Evolutionary conservation across 64 coral and sea anemone genomes (phyloP), one percentile per base, ranked within the genome.

Genomic region (Dendrophyllia cribrosa): DNA sequence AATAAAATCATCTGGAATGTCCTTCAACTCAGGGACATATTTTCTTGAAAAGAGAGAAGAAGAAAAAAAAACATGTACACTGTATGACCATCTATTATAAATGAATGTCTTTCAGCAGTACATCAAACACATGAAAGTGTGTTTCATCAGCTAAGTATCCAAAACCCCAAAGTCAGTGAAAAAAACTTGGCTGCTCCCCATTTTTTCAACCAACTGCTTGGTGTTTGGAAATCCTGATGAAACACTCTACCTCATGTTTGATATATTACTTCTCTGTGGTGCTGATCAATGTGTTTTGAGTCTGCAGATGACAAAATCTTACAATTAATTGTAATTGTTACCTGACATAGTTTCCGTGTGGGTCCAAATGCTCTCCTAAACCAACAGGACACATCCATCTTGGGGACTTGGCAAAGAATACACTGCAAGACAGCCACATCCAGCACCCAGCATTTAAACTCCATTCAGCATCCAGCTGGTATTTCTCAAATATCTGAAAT

Each of bases 341-440:
- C 93, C 93, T 91, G 22, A 95, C 82, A 72, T 79, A 95, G 9
- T 65, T 85, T 50, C 88, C 93, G 14, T 78, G 69, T 25, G 88
- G 87, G 24, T 90, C 87, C 50, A 95, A 66, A 15, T 71, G 74
- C 79, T 83, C 74, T 46, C 92, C 92, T 59, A 94, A 60, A 50
- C 88, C 86, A 48, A 94, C 92, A 53, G 92, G 92, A 56, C 92
- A 94, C 22, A 89, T 49, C 92, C 92, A 94, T 67, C 89, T 69
- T 4, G 92, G 92, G 43, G 83, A 66, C 14, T 83, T 67, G 1
- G 80, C 80, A 76, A 99, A 99, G 53, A 99, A 99, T 64, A 91
- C 91, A 88, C 97, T 99, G 44, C 91, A 96, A 5, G 97, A 99
- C 12, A 99, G 62, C 91, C 87, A 96, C 88, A 99, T 59, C 97